A percentile compares a stretch with the other conserved stretches of the same genome.
These are phyloP conservation scores for Drosophila baimaii DNA, from an alignment of 1,140 invertebrate genomes.

Conservation along the genomic window DNA sequence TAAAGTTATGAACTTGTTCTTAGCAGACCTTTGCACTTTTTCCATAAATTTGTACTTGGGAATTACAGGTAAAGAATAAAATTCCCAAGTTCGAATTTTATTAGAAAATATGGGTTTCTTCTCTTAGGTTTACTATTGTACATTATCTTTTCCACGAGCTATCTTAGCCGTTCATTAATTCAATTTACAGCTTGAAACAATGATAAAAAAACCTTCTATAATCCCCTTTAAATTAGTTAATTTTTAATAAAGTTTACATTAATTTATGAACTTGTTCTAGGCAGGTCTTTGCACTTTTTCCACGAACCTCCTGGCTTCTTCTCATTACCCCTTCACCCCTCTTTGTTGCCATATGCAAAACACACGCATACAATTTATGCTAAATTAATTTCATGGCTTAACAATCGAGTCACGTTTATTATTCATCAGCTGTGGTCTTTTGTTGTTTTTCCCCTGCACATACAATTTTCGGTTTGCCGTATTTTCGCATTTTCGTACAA, in stretches of 20 bases:
- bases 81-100: too few relatives aligned
- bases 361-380: slow-evolving; percentile 54
- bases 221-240: too few relatives aligned
- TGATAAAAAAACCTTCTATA: neutral
- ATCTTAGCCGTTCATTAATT: neutral
- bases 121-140: neutral
- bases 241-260: neutral
- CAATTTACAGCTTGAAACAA: neutral
- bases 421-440: slow-evolving; percentile 56
- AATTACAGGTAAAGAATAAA: neutral
- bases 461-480: slow-evolving; percentile 31
- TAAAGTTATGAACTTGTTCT: slow-evolving; percentile 11
- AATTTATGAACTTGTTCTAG: slow-evolving; percentile 8
- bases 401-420: slow-evolving; percentile 67
- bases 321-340: slow-evolving; percentile 3
- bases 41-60: neutral
- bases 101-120: too few relatives aligned
- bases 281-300: slow-evolving; percentile 16
- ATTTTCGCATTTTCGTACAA: slow-evolving; percentile 3
- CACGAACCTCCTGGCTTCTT: neutral
- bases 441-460: slow-evolving; percentile 32
- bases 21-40: slow-evolving; percentile 15
- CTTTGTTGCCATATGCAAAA: slow-evolving; percentile 34
- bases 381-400: slow-evolving; percentile 65
- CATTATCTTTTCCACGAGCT: neutral